Conservation (phyloP, 1,140 invertebrate genomes). For the Teleopsis dalmanni region DNA sequence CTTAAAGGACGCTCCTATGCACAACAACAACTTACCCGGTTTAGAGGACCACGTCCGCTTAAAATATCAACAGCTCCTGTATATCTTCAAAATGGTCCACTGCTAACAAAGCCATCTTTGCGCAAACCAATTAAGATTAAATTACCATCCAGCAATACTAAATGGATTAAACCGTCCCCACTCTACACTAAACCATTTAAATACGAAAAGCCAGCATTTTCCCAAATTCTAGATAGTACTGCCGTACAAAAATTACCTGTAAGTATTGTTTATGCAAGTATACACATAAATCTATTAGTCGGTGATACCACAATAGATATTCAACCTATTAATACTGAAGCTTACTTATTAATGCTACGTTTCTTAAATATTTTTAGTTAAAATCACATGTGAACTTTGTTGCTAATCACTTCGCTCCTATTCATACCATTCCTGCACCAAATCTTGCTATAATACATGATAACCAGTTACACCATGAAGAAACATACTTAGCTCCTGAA, state of each 20-base stretch:
- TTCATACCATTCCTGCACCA: constrained; percentile 74
- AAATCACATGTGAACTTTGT: constrained; percentile 32
- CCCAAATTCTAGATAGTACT: constrained; percentile 11
- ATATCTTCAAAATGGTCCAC: constrained; percentile 22
- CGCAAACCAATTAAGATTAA: constrained; percentile 39
- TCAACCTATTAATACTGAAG: too few species aligned
- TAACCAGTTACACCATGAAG: constrained; percentile 21
- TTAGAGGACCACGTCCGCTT: constrained; percentile 18
- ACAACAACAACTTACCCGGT: constrained; percentile 8
- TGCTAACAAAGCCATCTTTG: constrained; percentile 5
- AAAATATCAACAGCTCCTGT: constrained; percentile 23
- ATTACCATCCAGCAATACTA: constrained; percentile 21
- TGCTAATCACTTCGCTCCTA: constrained; percentile 53
- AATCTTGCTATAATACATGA: constrained; percentile 46
- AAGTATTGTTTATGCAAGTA: constrained; percentile 15
- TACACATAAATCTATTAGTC: too few species aligned
- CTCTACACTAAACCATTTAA: constrained; percentile 39
- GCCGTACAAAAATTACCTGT: constrained; percentile 35
- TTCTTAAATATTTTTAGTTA: constrained; percentile 33
- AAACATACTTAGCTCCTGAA: constrained; percentile 25
- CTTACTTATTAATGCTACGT: too few species aligned
- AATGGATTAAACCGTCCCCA: constrained; percentile 26
- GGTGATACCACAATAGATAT: too few species aligned
- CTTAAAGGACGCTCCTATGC: constrained; percentile 21
- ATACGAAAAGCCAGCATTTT: constrained; percentile 30